phyloP scores from a whole-genome alignment of 2,113 vertebrate species.

The Thamnophis sirtalis region DNA sequence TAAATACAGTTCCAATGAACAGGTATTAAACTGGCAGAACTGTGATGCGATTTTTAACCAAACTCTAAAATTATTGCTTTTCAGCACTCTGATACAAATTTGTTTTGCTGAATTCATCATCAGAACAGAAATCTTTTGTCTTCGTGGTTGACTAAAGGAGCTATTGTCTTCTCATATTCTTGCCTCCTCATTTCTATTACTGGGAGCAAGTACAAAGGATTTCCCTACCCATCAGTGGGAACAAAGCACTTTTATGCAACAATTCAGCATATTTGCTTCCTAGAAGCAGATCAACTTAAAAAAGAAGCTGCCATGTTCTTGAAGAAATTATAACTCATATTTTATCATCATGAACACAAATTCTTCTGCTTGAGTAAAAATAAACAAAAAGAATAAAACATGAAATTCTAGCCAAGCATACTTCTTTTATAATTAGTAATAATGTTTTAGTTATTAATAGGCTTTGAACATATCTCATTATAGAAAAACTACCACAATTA shows the following conservation, averaged over 20 bases:
- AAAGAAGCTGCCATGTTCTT: background rate
- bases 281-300: background rate
- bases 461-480: background rate
- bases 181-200: background rate
- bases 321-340: background rate
- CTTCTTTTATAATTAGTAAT: background rate
- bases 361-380: background rate
- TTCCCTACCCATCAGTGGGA: conserved; percentile 27
- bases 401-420: background rate
- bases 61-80: background rate
- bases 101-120: conserved; percentile 9
- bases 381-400: background rate
- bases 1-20: conserved; percentile 23
- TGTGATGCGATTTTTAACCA: background rate
- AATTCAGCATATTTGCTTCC: background rate
- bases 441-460: background rate
- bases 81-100: background rate
- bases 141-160: conserved; percentile 36
- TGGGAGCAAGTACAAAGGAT: conserved; percentile 46
- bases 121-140: conserved; percentile 40
- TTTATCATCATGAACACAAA: background rate
- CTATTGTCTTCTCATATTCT: background rate
- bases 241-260: background rate
- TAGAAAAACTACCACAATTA: background rate
- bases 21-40: background rate